A percentile compares a stretch with the other conserved stretches of the same genome.
Conservation (phyloP, 2,797 vertebrate species). For the Eleutherodactylus coqui region DNA sequence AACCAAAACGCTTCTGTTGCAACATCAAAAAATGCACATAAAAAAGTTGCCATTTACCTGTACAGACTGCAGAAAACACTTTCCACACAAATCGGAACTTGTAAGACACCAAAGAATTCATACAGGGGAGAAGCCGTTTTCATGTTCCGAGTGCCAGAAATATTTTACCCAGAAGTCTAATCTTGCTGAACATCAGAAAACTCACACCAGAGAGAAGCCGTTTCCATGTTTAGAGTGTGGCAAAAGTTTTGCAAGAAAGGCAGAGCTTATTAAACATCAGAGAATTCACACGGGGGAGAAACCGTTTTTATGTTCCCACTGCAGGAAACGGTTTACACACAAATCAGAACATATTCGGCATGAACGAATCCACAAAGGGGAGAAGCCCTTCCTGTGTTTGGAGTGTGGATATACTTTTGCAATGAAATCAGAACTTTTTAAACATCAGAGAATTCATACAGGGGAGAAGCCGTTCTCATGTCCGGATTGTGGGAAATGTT, state of each 20-base stretch:
- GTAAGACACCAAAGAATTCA: neutral
- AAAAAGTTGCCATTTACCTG: neutral
- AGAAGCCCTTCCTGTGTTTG: neutral
- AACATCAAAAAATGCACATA: neutral
- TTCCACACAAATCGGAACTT: neutral
- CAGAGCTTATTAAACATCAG: too few relatives aligned
- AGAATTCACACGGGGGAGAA: too few relatives aligned
- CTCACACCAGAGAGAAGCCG: neutral
- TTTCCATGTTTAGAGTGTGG: neutral
- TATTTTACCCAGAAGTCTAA: too few relatives aligned
- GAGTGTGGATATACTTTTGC: neutral
- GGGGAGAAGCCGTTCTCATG: too few relatives aligned
- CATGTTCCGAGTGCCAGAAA: neutral
- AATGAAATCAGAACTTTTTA: neutral
- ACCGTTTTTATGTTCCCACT: too few relatives aligned
- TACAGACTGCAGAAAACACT: neutral
- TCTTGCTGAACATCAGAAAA: too few relatives aligned
- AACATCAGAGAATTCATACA: neutral
- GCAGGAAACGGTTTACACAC: neutral
- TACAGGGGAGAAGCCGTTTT: neutral
- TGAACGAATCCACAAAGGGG: neutral
- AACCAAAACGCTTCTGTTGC: neutral
- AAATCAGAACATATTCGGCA: neutral
- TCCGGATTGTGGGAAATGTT: neutral
- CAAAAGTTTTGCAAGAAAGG: too few relatives aligned